A percentile compares a stretch with the other conserved stretches of the same genome.
Conservation (phyloP, 2,797 vertebrate species). For the Rhabdophis nuchalis region DNA sequence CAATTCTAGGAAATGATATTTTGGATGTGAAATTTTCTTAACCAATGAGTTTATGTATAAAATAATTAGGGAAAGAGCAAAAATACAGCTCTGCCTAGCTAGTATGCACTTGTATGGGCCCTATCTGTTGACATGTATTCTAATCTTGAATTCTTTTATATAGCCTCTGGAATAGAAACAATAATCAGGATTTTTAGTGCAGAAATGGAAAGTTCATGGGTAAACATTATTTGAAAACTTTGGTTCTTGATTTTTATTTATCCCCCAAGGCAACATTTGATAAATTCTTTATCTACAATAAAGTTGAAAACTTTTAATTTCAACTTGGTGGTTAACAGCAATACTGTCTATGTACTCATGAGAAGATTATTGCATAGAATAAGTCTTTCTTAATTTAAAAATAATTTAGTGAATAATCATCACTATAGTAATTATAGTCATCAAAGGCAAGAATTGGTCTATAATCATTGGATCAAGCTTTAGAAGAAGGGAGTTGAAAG, state of each 20-base stretch:
- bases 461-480: constrained; percentile 46
- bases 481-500: constrained; percentile 29
- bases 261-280: background rate
- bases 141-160: background rate
- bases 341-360: constrained; percentile 39
- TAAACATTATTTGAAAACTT: background rate
- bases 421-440: constrained; percentile 47
- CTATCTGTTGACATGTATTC: background rate
- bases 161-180: background rate
- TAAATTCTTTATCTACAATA: background rate
- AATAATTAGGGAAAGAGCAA: background rate
- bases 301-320: constrained; percentile 30
- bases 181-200: background rate
- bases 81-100: background rate
- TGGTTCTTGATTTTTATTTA: background rate
- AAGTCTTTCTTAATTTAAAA: constrained; percentile 54
- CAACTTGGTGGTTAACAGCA: constrained; percentile 23
- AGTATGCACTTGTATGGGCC: background rate
- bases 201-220: background rate
- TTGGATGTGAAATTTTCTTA: background rate
- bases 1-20: background rate
- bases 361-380: constrained; percentile 54
- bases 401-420: constrained; percentile 47
- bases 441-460: constrained; percentile 43
- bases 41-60: background rate